These are phyloP conservation scores for Lithobius niger DNA, from an alignment of 1,140 invertebrate genomes.

Conservation along the genomic window DNA sequence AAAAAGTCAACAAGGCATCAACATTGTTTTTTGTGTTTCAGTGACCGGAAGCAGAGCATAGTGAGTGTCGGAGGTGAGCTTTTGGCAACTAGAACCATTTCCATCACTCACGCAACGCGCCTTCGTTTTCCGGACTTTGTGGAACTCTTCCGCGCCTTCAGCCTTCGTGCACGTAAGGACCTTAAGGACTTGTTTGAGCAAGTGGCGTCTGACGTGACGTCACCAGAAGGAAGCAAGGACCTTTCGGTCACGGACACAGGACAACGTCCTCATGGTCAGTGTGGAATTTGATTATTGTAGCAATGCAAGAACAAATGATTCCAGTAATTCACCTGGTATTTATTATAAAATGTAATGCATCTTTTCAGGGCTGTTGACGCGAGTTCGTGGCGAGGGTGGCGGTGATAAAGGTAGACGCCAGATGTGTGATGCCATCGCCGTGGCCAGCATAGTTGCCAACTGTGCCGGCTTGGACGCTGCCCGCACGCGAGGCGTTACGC, in stretches of 20 bases:
- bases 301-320: too few species aligned
- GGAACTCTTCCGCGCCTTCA: slow-evolving; percentile 80
- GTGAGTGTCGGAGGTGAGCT: slow-evolving; percentile 20
- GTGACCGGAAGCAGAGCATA: slow-evolving; percentile 21
- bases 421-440: slow-evolving; percentile 68
- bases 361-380: slow-evolving; percentile 45
- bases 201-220: slow-evolving; percentile 44
- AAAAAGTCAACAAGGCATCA: too few species aligned
- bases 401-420: slow-evolving; percentile 43
- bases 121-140: slow-evolving; percentile 85
- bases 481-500: slow-evolving; percentile 63
- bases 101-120: slow-evolving; percentile 68
- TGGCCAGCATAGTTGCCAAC: slow-evolving; percentile 67
- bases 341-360: too few species aligned
- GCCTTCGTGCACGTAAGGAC: slow-evolving; percentile 68
- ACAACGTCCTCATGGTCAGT: too few species aligned
- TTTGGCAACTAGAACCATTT: slow-evolving; percentile 20
- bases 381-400: slow-evolving; percentile 47
- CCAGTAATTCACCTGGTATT: too few species aligned
- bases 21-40: not conserved
- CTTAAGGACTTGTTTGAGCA: slow-evolving; percentile 81
- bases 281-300: too few species aligned
- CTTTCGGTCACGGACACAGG: slow-evolving; percentile 50
- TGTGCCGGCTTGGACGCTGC: slow-evolving; percentile 72
- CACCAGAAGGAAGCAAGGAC: slow-evolving; percentile 11